phyloP scores from a whole-genome alignment of 1,140 invertebrate genomes.

The Drosophila melanica region DNA sequence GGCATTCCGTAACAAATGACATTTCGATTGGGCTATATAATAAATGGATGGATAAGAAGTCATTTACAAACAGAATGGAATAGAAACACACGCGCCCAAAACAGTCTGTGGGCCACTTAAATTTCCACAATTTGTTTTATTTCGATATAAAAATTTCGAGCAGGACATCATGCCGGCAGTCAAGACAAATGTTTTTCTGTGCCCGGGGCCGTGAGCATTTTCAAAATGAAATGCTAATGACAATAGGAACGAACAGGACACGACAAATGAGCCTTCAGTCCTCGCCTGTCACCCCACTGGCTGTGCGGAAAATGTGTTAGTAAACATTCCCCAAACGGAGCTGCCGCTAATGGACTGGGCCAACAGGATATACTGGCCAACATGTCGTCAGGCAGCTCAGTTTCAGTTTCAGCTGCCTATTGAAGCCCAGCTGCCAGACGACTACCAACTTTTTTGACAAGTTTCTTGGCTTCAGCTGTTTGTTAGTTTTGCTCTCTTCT shows the following conservation, averaged over 20 bases:
- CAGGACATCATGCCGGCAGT: slow-evolving; percentile 1
- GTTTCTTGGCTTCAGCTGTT: slow-evolving; percentile 46
- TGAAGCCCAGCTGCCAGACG: not conserved
- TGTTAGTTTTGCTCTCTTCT: slow-evolving; percentile 24
- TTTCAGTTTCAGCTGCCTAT: not conserved
- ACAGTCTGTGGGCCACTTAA: slow-evolving; percentile 40
- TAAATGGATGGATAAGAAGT: slow-evolving; percentile 66
- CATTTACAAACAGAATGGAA: slow-evolving; percentile 55
- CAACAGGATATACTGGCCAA: too few species aligned
- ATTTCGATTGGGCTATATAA: slow-evolving; percentile 68
- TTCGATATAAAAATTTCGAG: slow-evolving; percentile 49
- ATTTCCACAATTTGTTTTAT: slow-evolving; percentile 74
- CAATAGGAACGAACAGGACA: slow-evolving; percentile 41
- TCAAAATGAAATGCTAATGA: slow-evolving; percentile 67
- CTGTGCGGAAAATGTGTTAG: slow-evolving; percentile 35
- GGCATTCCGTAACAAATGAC: slow-evolving; percentile 47
- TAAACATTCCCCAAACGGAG: slow-evolving; percentile 27
- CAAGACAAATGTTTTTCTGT: slow-evolving; percentile 67
- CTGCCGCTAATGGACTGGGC: slow-evolving; percentile 25
- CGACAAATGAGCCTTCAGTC: slow-evolving; percentile 35
- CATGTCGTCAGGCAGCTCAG: not conserved
- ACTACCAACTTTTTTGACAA: slow-evolving; percentile 14
- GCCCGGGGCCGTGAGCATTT: slow-evolving; percentile 57
- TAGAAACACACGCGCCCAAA: not conserved
- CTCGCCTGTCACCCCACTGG: not conserved